Conservation (phyloP, 2,113 vertebrate genomes). For the Nycticorax nycticorax region DNA sequence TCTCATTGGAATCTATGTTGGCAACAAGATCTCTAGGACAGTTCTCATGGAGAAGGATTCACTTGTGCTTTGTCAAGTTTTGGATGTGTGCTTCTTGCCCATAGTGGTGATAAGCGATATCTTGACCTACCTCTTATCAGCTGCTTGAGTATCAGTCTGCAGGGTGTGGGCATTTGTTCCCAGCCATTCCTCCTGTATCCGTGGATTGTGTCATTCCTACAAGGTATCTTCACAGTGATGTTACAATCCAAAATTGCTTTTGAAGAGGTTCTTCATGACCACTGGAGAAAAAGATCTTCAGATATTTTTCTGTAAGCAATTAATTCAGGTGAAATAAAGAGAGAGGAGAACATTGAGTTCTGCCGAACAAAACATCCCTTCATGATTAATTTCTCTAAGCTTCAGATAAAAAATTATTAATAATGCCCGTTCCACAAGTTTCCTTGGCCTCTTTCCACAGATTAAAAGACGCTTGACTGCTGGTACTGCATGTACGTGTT, state of each 20-base stretch:
- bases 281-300: background rate
- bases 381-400: background rate
- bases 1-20: background rate
- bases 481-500: background rate
- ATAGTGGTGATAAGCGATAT: background rate
- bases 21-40: background rate
- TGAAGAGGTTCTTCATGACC: background rate
- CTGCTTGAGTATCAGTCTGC: background rate
- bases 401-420: background rate
- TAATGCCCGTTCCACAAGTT: background rate
- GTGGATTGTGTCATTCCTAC: background rate
- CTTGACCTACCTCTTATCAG: background rate
- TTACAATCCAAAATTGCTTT: background rate
- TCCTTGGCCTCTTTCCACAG: background rate
- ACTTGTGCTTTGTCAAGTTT: background rate
- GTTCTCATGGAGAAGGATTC: background rate
- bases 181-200: fast-evolving
- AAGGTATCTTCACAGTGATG: background rate
- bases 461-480: background rate
- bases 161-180: background rate
- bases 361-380: background rate
- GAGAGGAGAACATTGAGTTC: background rate
- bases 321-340: background rate
- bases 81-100: background rate
- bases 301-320: background rate